A percentile compares a stretch with the other conserved stretches of the same genome.
Conservation (phyloP, 1,140 invertebrate species). For the Ceratina australensis region DNA sequence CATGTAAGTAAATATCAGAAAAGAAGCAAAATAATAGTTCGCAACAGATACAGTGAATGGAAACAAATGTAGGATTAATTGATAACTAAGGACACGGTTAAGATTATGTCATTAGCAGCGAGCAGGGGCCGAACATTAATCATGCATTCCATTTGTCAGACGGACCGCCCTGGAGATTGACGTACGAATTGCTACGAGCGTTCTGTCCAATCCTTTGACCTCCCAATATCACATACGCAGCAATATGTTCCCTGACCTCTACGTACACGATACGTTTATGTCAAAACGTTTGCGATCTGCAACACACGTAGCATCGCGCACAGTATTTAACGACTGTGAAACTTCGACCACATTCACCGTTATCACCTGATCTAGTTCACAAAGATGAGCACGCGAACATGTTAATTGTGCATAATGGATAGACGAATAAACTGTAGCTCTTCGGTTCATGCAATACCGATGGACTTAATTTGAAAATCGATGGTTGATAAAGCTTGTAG, state of each 20-base stretch:
- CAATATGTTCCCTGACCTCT: conserved; percentile 22
- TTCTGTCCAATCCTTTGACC: conserved; percentile 38
- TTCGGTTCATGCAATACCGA: too few species aligned
- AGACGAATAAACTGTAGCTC: too few species aligned
- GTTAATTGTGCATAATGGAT: too few species aligned
- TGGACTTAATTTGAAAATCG: background rate
- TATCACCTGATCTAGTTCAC: too few species aligned
- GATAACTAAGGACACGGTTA: conserved; percentile 18
- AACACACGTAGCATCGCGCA: too few species aligned
- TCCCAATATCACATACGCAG: conserved; percentile 4
- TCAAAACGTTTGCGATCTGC: conserved; percentile 15
- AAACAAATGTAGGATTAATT: too few species aligned
- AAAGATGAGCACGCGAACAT: too few species aligned
- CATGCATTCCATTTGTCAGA: conserved; percentile 44
- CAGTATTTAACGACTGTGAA: too few species aligned
- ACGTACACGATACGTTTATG: background rate
- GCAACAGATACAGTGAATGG: too few species aligned
- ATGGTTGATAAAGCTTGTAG: too few species aligned
- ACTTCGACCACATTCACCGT: too few species aligned
- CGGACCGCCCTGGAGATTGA: conserved; percentile 33
- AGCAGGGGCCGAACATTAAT: conserved; percentile 24
- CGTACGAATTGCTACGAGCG: conserved; percentile 41
- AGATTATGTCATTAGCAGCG: conserved; percentile 19
- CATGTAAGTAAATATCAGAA: too few species aligned
- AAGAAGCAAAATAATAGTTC: background rate